A percentile compares a stretch with the other conserved stretches of the same genome.
phyloP scores from a whole-genome alignment of 2,797 vertebrate genomes.

The Thripadectes ignobilis region DNA sequence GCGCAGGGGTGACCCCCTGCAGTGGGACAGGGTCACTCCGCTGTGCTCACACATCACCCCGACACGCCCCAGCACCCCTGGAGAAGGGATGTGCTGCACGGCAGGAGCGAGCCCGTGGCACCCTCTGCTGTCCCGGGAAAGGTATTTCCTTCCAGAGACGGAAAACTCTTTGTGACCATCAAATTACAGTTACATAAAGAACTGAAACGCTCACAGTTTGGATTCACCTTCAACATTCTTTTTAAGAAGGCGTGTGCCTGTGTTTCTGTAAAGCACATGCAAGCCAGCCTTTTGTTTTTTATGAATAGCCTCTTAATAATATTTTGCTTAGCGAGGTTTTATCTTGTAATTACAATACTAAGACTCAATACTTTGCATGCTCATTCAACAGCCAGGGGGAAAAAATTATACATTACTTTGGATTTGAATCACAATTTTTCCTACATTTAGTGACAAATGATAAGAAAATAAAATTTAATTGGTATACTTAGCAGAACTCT shows the following conservation, averaged over 20 bases:
- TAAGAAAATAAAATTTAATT: neutral
- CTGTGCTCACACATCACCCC: too few species aligned
- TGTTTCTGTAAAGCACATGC: neutral
- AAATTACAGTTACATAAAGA: neutral
- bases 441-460: neutral
- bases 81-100: too few species aligned
- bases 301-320: neutral
- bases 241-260: rapidly evolving
- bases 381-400: neutral
- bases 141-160: neutral
- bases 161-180: neutral
- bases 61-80: too few species aligned
- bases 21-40: too few species aligned
- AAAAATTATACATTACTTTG: neutral
- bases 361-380: neutral
- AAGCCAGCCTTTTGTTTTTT: neutral
- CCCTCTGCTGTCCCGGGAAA: neutral
- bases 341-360: neutral
- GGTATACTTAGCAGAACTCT: neutral
- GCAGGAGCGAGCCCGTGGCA: neutral
- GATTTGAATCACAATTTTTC: neutral
- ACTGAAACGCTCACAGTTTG: neutral
- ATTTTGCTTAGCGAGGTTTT: neutral
- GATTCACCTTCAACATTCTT: neutral
- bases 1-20: too few species aligned